Conservation (phyloP, 2,113 vertebrate genomes). For the Lucifuga dentata region DNA sequence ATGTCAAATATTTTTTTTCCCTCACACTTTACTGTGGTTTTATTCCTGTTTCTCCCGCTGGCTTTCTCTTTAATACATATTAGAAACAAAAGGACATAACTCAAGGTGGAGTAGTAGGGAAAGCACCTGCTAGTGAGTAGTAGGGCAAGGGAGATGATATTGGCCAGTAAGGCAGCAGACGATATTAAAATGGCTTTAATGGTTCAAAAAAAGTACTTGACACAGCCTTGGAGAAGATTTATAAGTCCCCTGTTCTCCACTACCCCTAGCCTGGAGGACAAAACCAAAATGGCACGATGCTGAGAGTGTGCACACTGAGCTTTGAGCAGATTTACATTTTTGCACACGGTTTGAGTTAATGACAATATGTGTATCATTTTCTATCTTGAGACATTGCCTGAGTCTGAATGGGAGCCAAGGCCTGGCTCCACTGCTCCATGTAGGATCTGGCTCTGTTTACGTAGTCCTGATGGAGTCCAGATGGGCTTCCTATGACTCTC, state of each 20-base stretch:
- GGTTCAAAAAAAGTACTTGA: slow-evolving; percentile 34
- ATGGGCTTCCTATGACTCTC: slow-evolving; percentile 68
- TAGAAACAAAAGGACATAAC: slow-evolving; percentile 6
- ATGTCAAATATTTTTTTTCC: too few species aligned
- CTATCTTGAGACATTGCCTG: slow-evolving; percentile 64
- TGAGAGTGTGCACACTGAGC: slow-evolving; percentile 16
- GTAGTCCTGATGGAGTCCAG: slow-evolving; percentile 77
- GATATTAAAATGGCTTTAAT: slow-evolving; percentile 26
- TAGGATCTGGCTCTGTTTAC: slow-evolving; percentile 77
- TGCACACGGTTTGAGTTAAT: slow-evolving; percentile 70
- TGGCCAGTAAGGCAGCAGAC: slow-evolving; percentile 25
- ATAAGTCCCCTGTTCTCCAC: slow-evolving; percentile 20
- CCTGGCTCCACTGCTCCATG: slow-evolving; percentile 63
- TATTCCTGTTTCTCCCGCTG: too few species aligned
- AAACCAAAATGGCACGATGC: slow-evolving; percentile 37
- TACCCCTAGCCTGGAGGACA: slow-evolving; percentile 14
- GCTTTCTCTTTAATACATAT: not conserved
- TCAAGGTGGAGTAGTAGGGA: not conserved
- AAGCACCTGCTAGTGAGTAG: slow-evolving; percentile 24
- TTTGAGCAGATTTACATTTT: slow-evolving; percentile 66
- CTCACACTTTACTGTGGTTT: too few species aligned
- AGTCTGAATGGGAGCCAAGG: slow-evolving; percentile 64
- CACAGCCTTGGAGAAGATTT: slow-evolving; percentile 34
- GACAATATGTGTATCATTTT: slow-evolving; percentile 71
- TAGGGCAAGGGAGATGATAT: slow-evolving; percentile 6